phyloP scores from a whole-genome alignment of 2,113 vertebrate genomes.

The Pristiophorus japonicus region DNA sequence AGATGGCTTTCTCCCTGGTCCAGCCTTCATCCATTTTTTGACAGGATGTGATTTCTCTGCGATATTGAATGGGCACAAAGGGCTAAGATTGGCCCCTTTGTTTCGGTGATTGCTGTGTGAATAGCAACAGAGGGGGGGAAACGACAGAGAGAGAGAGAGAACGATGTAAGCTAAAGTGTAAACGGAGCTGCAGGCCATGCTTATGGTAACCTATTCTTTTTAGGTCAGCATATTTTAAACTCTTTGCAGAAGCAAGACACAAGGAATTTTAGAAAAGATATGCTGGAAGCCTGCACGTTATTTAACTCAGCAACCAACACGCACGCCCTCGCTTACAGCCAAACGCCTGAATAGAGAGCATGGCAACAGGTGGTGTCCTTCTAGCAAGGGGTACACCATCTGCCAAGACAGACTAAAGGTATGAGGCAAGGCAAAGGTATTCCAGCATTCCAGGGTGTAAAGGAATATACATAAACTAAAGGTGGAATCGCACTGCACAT shows the following conservation, averaged over 20 bases:
- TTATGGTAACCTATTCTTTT: conserved; percentile 31
- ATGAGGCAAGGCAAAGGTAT: conserved; percentile 26
- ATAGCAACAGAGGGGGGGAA: conserved; percentile 40
- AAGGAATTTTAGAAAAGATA: conserved; percentile 37
- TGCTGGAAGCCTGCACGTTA: conserved; percentile 10
- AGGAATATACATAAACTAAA: neutral
- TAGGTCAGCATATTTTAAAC: conserved; percentile 34
- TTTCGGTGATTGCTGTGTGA: conserved; percentile 45
- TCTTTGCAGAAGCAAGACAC: conserved; percentile 33
- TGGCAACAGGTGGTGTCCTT: conserved; percentile 41
- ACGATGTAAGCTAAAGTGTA: conserved; percentile 28
- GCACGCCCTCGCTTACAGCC: neutral
- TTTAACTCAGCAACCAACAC: neutral
- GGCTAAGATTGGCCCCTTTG: conserved; percentile 44
- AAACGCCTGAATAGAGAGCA: conserved; percentile 25
- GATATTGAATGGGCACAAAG: conserved; percentile 42
- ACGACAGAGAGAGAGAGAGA: conserved; percentile 1
- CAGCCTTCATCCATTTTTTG: conserved; percentile 42
- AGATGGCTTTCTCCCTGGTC: conserved; percentile 45
- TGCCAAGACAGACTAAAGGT: conserved; percentile 41
- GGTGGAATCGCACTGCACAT: neutral
- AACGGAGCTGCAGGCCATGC: conserved; percentile 27
- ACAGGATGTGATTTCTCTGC: conserved; percentile 51
- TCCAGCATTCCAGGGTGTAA: neutral
- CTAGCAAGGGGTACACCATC: conserved; percentile 42